Evolutionary conservation across 1,140 invertebrate species (phyloP), one percentile per base, ranked within the genome.

Genomic region (Nomia melanderi): DNA sequence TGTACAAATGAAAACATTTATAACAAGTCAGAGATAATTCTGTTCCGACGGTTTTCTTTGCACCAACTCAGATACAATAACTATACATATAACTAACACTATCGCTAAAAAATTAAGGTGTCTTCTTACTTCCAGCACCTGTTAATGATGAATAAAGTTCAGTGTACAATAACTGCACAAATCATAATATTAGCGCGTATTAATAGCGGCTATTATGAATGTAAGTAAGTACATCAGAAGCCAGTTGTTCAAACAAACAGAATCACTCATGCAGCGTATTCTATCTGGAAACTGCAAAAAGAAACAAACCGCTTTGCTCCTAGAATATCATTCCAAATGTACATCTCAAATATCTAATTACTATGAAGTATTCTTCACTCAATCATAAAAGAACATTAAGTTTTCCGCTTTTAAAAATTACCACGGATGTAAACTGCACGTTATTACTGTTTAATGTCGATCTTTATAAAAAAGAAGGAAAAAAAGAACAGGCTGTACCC

Each of bases 111-210:
- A 3, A 36, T 5, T 8, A 36, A 36, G 3, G 33, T 36, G 33
- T 36, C 8, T 36, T 36, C 33, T 36, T 36, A 36, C 8, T 36
- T 36, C 33, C 33, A 36, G 20, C 47, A 6, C 17, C 2, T 3
- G 20, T n/a, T n/a, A 90, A 88, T 88, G 83, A 82, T 76, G 71
- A 87, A 79, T 84, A 85, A 86, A 89, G 83, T 89, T 90, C 87
- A 88, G 47, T 89, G 85, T 83, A 83, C 78, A 85, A 81, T 81
- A 79, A 88, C 79, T 80, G 74, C 87, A 82, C 44, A 60, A 79
- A 79, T 83, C 74, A 86, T 83, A 84, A 86, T 78, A 83, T 86
- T 72, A 87, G 89, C 74, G 83, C 78, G 80, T 89, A 89, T 89
- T 89, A 88, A 86, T 87, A 87, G 84, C 83, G 77, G 81, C 72